phyloP scores from a whole-genome alignment of 2,888 invertebrate genomes.

The Buathra laborator region DNA sequence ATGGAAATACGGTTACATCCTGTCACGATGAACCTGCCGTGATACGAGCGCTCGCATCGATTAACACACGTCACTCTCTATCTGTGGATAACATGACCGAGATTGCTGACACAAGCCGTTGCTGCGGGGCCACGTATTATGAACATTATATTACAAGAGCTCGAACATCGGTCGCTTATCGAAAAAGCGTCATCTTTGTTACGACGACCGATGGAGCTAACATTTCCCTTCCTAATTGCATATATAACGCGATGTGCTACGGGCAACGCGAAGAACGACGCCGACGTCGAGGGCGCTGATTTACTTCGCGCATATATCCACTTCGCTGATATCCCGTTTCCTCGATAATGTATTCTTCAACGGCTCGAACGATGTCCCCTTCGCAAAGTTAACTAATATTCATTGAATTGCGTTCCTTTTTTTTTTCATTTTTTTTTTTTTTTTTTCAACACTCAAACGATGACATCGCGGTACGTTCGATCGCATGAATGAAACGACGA shows the following conservation, averaged over 20 bases:
- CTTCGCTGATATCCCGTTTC: slow-evolving; percentile 31
- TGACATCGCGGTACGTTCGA: neutral
- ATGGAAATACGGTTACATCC: slow-evolving; percentile 9
- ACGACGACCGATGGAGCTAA: slow-evolving; percentile 31
- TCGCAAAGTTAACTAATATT: neutral
- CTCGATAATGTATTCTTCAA: slow-evolving; percentile 41
- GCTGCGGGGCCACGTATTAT: neutral
- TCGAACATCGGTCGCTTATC: slow-evolving; percentile 48
- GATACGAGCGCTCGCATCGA: slow-evolving; percentile 41
- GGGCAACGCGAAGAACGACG: slow-evolving; percentile 6
- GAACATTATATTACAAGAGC: neutral
- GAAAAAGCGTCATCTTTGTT: slow-evolving; percentile 55
- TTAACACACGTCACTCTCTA: slow-evolving; percentile 50
- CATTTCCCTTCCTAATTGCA: slow-evolving; percentile 47
- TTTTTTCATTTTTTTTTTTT: neutral
- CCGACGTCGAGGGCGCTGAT: slow-evolving; percentile 26
- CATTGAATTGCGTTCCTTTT: slow-evolving; percentile 4
- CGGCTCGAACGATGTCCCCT: neutral
- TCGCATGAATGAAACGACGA: slow-evolving; percentile 21
- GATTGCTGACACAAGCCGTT: slow-evolving; percentile 7
- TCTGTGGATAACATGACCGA: slow-evolving; percentile 54
- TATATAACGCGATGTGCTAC: slow-evolving; percentile 6
- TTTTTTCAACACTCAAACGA: neutral
- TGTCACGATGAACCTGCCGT: slow-evolving; percentile 13
- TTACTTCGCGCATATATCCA: slow-evolving; percentile 27